These are phyloP conservation scores for Lophotis ruficrista DNA, from an alignment of 2,113 vertebrate genomes.

Conservation along the genomic window DNA sequence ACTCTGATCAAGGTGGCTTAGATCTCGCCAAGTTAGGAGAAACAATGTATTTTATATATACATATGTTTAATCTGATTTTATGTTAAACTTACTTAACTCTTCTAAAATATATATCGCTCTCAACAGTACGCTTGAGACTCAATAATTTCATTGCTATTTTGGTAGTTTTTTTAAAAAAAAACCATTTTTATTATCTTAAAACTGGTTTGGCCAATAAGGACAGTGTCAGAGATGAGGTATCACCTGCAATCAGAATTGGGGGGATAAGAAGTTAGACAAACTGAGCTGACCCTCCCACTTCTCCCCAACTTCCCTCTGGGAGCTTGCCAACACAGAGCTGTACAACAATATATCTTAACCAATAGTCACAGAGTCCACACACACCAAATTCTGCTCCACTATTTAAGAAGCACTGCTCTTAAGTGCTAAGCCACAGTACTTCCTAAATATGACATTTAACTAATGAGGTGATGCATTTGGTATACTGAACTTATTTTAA, in stretches of 20 bases:
- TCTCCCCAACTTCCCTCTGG: background rate
- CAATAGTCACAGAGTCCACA: background rate
- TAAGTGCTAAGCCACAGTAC: background rate
- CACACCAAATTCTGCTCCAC: background rate
- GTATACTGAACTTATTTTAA: background rate
- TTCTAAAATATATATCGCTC: background rate
- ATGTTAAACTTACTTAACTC: background rate
- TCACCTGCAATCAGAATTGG: background rate
- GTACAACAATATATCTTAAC: background rate
- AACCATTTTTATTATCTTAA: background rate
- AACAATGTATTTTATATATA: background rate
- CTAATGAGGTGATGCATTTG: background rate
- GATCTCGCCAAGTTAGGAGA: background rate
- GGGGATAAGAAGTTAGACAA: background rate
- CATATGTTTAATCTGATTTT: background rate
- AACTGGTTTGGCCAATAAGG: background rate
- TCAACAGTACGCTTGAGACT: background rate
- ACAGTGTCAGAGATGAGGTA: background rate
- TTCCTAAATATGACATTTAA: background rate
- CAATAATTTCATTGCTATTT: background rate
- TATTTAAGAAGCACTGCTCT: background rate
- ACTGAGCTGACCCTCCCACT: background rate
- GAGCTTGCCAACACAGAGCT: background rate
- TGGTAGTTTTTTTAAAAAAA: background rate
- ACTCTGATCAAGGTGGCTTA: background rate